A percentile compares a stretch with the other conserved stretches of the same genome.
phyloP scores from a whole-genome alignment of 2,113 vertebrate species.

The Hydropotes inermis region DNA sequence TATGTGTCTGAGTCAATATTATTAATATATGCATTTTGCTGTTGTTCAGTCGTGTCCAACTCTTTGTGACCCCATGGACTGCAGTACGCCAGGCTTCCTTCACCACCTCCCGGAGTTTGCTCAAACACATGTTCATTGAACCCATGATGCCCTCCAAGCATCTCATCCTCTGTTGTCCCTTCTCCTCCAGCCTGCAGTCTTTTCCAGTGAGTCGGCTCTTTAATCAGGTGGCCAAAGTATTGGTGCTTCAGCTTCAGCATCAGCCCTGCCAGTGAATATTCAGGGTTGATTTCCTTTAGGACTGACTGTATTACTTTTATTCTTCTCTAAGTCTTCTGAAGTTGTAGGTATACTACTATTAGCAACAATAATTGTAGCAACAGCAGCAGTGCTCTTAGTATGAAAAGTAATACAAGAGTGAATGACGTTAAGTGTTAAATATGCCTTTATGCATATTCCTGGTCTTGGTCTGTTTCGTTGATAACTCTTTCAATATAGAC shows the following conservation, averaged over 20 bases:
- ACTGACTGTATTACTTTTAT: not conserved
- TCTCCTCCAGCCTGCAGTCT: not conserved
- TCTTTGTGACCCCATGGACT: not conserved
- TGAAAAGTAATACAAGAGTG: not conserved
- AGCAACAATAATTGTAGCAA: rapidly evolving
- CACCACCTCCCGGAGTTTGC: not conserved
- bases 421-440: not conserved
- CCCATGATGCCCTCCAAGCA: not conserved
- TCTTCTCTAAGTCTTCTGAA: not conserved
- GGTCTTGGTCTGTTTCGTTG: not conserved
- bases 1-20: not conserved
- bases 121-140: not conserved
- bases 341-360: not conserved
- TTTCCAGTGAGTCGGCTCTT: not conserved
- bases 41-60: not conserved
- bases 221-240: not conserved
- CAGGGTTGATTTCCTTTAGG: not conserved
- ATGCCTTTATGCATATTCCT: not conserved
- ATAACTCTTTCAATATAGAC: not conserved
- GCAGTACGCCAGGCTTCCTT: not conserved
- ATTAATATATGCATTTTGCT: not conserved
- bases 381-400: not conserved
- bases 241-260: not conserved
- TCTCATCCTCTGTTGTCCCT: not conserved
- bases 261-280: not conserved